These are phyloP conservation scores for Caenorhabditis angaria DNA, from an alignment of 2,888 invertebrate species.

Conservation along the genomic window DNA sequence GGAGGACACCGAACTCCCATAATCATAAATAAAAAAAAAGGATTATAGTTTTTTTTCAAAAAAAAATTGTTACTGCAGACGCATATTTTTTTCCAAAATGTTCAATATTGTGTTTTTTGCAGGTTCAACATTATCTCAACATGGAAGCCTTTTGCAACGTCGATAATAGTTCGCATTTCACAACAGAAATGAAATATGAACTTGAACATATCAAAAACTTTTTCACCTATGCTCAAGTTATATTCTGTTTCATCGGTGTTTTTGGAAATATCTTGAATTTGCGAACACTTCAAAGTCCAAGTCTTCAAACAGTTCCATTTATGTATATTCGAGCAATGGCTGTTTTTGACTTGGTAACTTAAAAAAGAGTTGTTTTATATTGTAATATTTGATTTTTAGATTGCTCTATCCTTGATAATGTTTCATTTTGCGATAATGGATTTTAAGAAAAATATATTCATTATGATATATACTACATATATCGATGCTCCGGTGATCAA, in stretches of 20 bases:
- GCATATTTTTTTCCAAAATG: too few species aligned
- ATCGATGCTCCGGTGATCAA: conserved; percentile 81
- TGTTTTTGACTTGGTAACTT: conserved; percentile 79
- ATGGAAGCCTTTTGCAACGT: conserved; percentile 43
- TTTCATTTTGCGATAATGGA: conserved; percentile 41
- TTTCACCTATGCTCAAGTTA: conserved; percentile 35
- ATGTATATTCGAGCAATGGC: conserved; percentile 83
- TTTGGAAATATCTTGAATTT: conserved; percentile 83
- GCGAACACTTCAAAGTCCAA: conserved; percentile 81
- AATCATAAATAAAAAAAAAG: neutral
- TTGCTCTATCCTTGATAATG: conserved; percentile 32
- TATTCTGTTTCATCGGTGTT: conserved; percentile 73
- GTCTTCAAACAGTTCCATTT: conserved; percentile 84
- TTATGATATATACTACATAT: conserved; percentile 79
- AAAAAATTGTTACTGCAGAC: too few species aligned
- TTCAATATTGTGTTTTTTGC: conserved; percentile 1
- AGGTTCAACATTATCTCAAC: conserved; percentile 31
- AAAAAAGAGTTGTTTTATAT: neutral
- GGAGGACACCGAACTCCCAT: neutral
- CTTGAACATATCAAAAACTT: conserved; percentile 17
- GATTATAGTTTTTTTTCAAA: neutral
- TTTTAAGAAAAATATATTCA: conserved; percentile 3
- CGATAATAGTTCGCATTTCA: conserved; percentile 7
- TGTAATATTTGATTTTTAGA: conserved; percentile 12
- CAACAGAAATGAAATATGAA: conserved; percentile 8